Evolutionary conservation across 1,140 invertebrate species (phyloP).

Genomic region (Camponotus vicinus): DNA sequence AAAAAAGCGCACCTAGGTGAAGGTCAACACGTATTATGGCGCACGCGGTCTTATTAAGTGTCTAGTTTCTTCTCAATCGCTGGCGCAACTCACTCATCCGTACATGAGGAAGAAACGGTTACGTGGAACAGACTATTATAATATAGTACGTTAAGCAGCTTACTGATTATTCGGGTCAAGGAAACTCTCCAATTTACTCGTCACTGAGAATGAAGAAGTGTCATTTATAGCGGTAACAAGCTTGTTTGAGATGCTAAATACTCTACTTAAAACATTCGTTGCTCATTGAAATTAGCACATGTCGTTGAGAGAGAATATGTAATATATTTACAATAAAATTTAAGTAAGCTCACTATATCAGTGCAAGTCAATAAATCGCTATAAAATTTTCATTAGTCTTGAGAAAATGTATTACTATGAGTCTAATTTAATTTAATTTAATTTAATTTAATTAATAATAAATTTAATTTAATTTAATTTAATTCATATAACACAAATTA

Average conservation of each 20-base stretch:
- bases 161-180: conserved; percentile 58
- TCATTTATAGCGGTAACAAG: neutral
- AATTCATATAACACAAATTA: too few species aligned
- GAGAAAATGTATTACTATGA: neutral
- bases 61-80: conserved; percentile 48
- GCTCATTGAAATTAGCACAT: neutral
- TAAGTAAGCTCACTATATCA: neutral
- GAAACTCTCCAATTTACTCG: conserved; percentile 53
- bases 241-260: conserved; percentile 5
- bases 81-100: neutral
- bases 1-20: conserved; percentile 16
- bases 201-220: conserved; percentile 16
- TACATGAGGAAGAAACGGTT: neutral
- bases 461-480: too few species aligned
- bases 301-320: neutral
- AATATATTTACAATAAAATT: neutral
- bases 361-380: neutral
- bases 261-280: neutral
- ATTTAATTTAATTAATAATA: too few species aligned
- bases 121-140: conserved; percentile 33
- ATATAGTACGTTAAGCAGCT: conserved; percentile 29
- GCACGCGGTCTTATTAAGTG: conserved; percentile 30
- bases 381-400: neutral
- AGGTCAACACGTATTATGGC: conserved; percentile 40
- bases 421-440: too few species aligned